Base-by-base conservation (phyloP, 2,797 vertebrate genomes). In the Fistularia commersonii region DNA sequence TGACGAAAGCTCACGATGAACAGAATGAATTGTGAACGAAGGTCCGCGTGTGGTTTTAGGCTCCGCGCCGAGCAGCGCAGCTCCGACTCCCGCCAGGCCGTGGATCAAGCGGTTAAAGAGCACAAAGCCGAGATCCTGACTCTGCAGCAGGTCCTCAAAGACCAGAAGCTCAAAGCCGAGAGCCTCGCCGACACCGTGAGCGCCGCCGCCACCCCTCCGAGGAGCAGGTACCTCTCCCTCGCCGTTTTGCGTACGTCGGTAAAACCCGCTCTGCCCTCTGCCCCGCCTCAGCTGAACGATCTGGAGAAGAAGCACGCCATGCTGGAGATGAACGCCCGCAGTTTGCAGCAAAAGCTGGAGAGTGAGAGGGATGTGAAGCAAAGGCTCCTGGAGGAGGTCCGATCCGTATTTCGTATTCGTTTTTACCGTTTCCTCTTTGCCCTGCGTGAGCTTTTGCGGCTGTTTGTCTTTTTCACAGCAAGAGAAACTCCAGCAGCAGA, bases 281-380 rank as follows among this genome's bases (percentile, higher is more conserved):
- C 57, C 23, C 23, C 23, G 4, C 2, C 37, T 60, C 66, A 98
- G 97, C 77, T 99, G 51, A 95, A 90, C 44, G 96, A 98, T 73
- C 86, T 98, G 87, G 97, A 99, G 85, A 99, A 99, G 89, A 98
- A 98, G 70, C 97, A 99, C 0, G 87, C 96, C 63, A 97, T 98
- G 95, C 84, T 99, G 74, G 97, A 99, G 81, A 97, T 99, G 96
- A 98, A 98, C 0, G 92, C 97, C 8, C 94, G 91, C 61, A 97
- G 96, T 77, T 85, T 98, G 62, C 97, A 99, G 63, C 96, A 98
- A 81, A 98, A 99, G 60, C 89, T 98, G 45, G 95, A 97, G 87
- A 95, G 93, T 0, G 95, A 97, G 74, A 89, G 95, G 23, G 96
- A 99, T 45, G 90, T 98, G 71, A 99, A 98, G 61, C 96, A 98